A percentile compares a stretch with the other conserved stretches of the same genome.
Conservation (phyloP, 2,113 vertebrate genomes). For the Heteronetta atricapilla region DNA sequence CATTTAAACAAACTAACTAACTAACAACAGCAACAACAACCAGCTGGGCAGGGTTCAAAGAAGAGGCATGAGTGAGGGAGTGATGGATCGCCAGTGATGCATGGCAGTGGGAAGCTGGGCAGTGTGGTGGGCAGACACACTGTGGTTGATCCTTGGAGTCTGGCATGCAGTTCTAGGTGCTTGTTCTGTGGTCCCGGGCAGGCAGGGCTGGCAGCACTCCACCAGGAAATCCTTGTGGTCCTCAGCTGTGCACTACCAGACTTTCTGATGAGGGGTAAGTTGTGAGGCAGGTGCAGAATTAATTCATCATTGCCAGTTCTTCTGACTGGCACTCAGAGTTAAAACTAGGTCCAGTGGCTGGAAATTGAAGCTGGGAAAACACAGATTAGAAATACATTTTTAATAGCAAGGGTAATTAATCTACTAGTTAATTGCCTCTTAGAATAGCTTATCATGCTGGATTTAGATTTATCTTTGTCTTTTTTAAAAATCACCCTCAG, state of each 20-base stretch:
- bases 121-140: not conserved
- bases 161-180: fast-evolving
- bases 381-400: not conserved
- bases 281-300: not conserved
- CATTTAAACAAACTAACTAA: not conserved
- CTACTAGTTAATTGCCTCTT: not conserved
- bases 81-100: fast-evolving
- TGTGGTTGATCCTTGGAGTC: fast-evolving
- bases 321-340: not conserved
- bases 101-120: fast-evolving
- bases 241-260: fast-evolving
- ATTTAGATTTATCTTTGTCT: not conserved
- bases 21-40: too few relatives aligned
- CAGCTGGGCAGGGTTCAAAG: not conserved
- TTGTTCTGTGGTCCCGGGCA: not conserved
- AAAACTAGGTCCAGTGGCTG: not conserved
- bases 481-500: not conserved
- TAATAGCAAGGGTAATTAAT: slow-evolving; percentile 5
- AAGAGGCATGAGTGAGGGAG: not conserved
- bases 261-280: too few relatives aligned
- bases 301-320: not conserved
- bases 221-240: fast-evolving
- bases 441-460: not conserved
- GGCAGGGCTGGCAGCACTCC: not conserved
- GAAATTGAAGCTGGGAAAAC: not conserved